Base-by-base conservation (phyloP, 2,113 vertebrate species). In the Poecilia latipinna region DNA sequence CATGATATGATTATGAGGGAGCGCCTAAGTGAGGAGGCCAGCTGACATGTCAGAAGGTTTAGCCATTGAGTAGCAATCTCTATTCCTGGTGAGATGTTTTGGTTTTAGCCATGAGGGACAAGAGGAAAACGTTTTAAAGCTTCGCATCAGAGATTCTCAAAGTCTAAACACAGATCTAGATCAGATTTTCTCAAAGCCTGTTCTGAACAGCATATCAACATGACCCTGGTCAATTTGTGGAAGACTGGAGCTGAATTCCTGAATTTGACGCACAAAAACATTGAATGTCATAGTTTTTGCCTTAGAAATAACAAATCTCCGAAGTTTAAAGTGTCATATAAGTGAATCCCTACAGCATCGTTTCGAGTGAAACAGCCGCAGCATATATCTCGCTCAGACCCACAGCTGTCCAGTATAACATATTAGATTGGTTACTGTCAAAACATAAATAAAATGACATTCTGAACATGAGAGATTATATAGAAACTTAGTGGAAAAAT, bases 1-100 rank as follows among this genome's bases (percentile, higher is more conserved):
- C 87, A 87, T 85, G 83, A 88, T 84, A 77, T 74, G 79, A 88
- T 86, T 84, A 85, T 85, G 83, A 88, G 83, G 71, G 26, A 33
- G 70, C 78, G 82, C 71, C 78, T 87, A 87, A 90, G 79, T 80
- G 80, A 84, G 66, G 29, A 60, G 73, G 62, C 76, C 67, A 83
- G 82, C 80, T 68, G 80, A 86, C 77, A 68, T 77, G 29, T 80
- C 54, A 29, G 24, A 70, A 63, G 68, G 70, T 60, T 63, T 75
- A 66, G 78, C 70, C 65, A 29, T 75, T 83, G 85, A 86, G 86
- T 90, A 61, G 73, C 44, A 74, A 89, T 85, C 57, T 70, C 72
- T 13, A 13, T n/a, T 64, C 73, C 80, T 65, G 69, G 72, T 70
- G 80, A 31, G 68, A 70, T 39, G 74, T 79, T 81, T 42, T 71